These are phyloP conservation scores for Stenodema calcarata DNA, from an alignment of 2,888 invertebrate genomes.

Conservation along the genomic window DNA sequence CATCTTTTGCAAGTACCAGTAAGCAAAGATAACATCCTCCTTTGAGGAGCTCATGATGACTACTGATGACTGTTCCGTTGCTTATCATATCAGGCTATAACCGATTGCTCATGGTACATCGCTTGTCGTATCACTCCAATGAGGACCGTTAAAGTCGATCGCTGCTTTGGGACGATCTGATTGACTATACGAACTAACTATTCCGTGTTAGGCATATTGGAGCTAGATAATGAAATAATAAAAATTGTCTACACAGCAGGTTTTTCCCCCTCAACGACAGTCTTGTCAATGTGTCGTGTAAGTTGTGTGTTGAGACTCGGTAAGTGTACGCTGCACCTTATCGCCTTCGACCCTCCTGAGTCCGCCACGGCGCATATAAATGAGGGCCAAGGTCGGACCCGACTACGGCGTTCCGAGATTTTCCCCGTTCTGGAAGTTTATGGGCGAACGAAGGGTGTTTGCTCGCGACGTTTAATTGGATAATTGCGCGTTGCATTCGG, in stretches of 20 bases:
- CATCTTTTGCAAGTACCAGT: too few relatives aligned
- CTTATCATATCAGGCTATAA: too few relatives aligned
- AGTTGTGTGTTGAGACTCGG: constrained; percentile 17
- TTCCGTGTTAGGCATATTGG: too few relatives aligned
- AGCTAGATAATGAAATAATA: not conserved
- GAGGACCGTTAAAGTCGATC: too few relatives aligned
- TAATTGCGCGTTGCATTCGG: not conserved
- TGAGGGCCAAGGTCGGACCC: not conserved
- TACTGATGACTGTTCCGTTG: too few relatives aligned
- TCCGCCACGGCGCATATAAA: constrained; percentile 4
- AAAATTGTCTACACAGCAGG: not conserved
- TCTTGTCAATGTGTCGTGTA: constrained; percentile 32
- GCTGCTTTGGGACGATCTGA: too few relatives aligned
- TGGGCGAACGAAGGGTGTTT: not conserved
- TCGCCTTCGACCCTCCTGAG: not conserved
- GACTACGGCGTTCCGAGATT: not conserved
- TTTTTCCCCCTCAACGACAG: not conserved
- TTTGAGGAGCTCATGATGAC: too few relatives aligned
- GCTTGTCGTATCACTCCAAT: too few relatives aligned
- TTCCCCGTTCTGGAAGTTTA: not conserved
- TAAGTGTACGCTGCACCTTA: not conserved
- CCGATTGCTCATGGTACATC: too few relatives aligned
- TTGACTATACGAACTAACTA: too few relatives aligned
- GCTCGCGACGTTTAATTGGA: not conserved
- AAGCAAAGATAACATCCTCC: too few relatives aligned